phyloP scores from a whole-genome alignment of 1,140 invertebrate species.

The Tetramorium simillimum region DNA sequence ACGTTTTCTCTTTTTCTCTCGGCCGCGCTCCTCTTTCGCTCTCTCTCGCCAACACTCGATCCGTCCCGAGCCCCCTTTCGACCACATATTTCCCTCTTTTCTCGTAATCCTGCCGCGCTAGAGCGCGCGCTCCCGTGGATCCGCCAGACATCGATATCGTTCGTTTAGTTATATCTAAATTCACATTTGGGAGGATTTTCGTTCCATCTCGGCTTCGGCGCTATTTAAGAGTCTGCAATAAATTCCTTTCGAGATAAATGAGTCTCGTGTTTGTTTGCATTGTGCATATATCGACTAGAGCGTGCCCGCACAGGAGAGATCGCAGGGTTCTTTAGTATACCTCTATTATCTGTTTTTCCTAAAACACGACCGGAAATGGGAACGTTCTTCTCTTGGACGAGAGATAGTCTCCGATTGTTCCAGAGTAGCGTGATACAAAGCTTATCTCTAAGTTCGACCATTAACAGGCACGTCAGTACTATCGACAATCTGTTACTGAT shows the following conservation, averaged over 20 bases:
- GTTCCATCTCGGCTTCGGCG: too few species aligned
- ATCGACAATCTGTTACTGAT: neutral
- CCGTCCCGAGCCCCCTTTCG: neutral
- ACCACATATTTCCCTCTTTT: neutral
- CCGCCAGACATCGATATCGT: neutral
- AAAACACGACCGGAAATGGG: neutral
- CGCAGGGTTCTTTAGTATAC: too few species aligned
- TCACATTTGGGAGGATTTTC: neutral
- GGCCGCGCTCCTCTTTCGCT: slow-evolving; percentile 4
- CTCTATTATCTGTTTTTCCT: neutral
- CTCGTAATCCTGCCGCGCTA: neutral
- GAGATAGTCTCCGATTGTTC: neutral
- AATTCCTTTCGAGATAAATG: neutral
- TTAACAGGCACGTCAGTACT: neutral
- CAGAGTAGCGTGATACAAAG: neutral
- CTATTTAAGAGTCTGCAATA: neutral
- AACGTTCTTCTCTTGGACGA: neutral
- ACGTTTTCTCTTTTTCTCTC: slow-evolving; percentile 43
- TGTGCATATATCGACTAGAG: neutral
- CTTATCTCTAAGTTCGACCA: neutral
- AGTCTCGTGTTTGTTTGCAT: neutral
- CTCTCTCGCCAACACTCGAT: neutral
- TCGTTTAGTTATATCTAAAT: too few species aligned
- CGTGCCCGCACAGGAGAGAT: too few species aligned
- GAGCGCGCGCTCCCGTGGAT: neutral